Conservation (phyloP, 2,888 invertebrate species). For the Andrena hattorfiana region DNA sequence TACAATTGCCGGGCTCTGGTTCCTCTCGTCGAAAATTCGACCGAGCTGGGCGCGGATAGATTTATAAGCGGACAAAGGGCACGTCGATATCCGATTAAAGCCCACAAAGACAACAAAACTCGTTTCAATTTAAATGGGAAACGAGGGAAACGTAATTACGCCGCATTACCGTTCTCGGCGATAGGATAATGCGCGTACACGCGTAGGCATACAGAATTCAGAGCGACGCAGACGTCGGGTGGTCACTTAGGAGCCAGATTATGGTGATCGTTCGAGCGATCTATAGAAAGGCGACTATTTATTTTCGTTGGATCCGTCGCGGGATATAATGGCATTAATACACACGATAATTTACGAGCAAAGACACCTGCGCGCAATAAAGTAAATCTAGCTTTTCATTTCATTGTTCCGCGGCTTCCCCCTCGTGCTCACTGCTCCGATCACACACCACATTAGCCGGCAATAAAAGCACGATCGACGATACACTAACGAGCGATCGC, state of each 20-base stretch:
- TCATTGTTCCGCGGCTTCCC: conserved; percentile 66
- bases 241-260: conserved; percentile 50
- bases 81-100: conserved; percentile 45
- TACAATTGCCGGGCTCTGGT: conserved; percentile 57
- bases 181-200: neutral
- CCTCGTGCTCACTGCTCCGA: conserved; percentile 60
- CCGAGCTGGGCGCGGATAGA: conserved; percentile 32
- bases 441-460: conserved; percentile 75
- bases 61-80: conserved; percentile 33
- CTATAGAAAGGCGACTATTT: conserved; percentile 60
- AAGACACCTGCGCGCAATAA: conserved; percentile 73
- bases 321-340: conserved; percentile 59
- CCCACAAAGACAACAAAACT: conserved; percentile 50
- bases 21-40: conserved; percentile 49
- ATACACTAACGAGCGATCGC: conserved; percentile 64
- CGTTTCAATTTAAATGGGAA: conserved; percentile 50
- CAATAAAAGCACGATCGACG: conserved; percentile 72
- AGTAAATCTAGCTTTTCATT: conserved; percentile 73
- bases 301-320: conserved; percentile 54
- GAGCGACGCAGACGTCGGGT: neutral
- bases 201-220: neutral
- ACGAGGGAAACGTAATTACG: conserved; percentile 46
- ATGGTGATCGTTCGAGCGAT: conserved; percentile 51
- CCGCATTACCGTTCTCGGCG: conserved; percentile 26
- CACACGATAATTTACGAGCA: conserved; percentile 64